Evolutionary conservation across 1,140 invertebrate species (phyloP), one percentile per base, ranked within the genome.

Genomic region (Neuroterus valhalla): DNA sequence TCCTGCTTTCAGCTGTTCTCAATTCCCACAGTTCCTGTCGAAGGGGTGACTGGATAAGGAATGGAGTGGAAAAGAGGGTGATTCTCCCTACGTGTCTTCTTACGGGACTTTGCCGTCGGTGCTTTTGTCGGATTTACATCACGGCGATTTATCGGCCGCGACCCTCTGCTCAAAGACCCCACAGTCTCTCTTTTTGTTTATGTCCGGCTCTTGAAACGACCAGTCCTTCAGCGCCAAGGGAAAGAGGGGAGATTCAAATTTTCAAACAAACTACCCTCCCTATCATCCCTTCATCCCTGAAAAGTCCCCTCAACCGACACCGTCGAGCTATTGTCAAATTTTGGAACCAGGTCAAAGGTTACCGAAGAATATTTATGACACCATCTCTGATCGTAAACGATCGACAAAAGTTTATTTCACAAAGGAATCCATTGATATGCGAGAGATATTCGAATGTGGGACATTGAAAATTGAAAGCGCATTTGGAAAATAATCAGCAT

Each of bases 21-120:
- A 81, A 82, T 88, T 88, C 87, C 86, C 87, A 88, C 87, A 88
- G 81, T 87, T 80, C 76, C 78, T 83, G 80, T 74, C 79, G 80
- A 82, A 79, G 79, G 83, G 83, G 81, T 83, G 78, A 71, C 72
- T 72, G 78, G 74, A 80, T 80, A 81, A 81, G 83, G 80, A 81
- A 74, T 67, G 62, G 70, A 72, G 72, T 73, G 50, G 69, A 52
- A 75, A 74, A 66, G 67, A 80, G 74, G 71, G 71, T 68, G 43
- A 45, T 77, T 72, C 66, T 72, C 68, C 73, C 71, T 76, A 66
- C 52, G 2, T 75, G 38, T 77, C 78, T 77, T 75, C 70, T 73
- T 72, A 70, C 73, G 76, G 67, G 74, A 76, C 66, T 71, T 78
- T 50, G 46, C 66, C 71, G 74, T 73, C 72, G 70, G 48, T 68